These are phyloP conservation scores for Eospalax fontanierii DNA, from an alignment of 2,797 vertebrate genomes.

Conservation along the genomic window DNA sequence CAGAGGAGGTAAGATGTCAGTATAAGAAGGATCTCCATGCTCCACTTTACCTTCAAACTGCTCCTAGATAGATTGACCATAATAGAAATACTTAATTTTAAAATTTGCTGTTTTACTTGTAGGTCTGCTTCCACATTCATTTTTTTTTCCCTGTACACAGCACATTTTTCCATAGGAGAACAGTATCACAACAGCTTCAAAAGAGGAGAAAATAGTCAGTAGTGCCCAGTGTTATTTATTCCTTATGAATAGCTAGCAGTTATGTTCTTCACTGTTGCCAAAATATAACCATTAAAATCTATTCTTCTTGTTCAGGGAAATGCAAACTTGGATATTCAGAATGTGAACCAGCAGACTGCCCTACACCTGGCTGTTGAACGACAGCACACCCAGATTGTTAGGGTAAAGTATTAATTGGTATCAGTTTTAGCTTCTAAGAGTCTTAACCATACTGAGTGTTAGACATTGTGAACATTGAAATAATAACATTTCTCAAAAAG, in stretches of 20 bases:
- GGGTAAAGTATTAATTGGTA: conserved; percentile 91
- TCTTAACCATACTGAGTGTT: conserved; percentile 43
- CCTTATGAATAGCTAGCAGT: background rate
- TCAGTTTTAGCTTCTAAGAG: background rate
- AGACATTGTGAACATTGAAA: conserved; percentile 55
- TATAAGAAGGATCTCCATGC: background rate
- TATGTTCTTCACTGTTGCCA: conserved; percentile 17
- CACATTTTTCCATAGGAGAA: background rate
- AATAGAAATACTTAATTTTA: conserved; percentile 28
- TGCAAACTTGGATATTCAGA: conserved; percentile 99
- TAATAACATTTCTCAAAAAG: background rate
- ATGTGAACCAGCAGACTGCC: conserved; percentile 99
- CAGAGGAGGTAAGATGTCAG: background rate
- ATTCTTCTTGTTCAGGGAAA: conserved; percentile 92
- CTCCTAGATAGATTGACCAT: conserved; percentile 26
- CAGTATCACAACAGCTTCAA: background rate
- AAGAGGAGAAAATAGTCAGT: background rate
- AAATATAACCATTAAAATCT: conserved; percentile 49
- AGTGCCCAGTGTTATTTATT: background rate
- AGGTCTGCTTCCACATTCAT: background rate
- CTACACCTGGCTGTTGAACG: conserved; percentile 98
- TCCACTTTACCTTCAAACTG: background rate
- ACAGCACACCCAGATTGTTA: conserved; percentile 99
- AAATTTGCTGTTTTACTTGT: background rate
- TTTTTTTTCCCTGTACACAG: background rate